phyloP scores from a whole-genome alignment of 2,888 invertebrate species.

The Lydus trimaculatus region DNA sequence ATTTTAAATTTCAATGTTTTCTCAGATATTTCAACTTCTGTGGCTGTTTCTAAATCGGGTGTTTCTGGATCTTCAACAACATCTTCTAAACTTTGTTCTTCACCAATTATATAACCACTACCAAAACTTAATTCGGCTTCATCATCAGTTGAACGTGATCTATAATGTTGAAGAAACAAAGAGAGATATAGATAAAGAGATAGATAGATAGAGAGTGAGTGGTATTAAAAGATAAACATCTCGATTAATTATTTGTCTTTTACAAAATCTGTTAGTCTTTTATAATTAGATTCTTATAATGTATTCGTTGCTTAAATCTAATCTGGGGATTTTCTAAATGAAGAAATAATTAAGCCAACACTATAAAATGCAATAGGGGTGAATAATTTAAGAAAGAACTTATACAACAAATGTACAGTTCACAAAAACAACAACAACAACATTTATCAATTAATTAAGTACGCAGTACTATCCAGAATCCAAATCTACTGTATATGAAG shows the following conservation, averaged over 20 bases:
- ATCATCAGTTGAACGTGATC: conserved; percentile 63
- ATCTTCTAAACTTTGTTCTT: conserved; percentile 61
- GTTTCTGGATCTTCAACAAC: conserved; percentile 67
- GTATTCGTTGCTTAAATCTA: background rate
- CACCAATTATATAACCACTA: conserved; percentile 42
- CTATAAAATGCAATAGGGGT: background rate
- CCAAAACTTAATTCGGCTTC: conserved; percentile 61
- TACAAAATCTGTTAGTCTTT: background rate
- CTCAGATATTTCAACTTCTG: conserved; percentile 77
- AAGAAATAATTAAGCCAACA: background rate
- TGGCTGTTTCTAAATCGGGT: conserved; percentile 70
- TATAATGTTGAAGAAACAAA: no score
- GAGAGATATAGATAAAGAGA: no score
- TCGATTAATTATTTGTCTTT: background rate
- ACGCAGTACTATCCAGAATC: no score
- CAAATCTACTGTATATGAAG: no score
- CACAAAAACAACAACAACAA: no score
- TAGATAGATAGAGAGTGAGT: no score
- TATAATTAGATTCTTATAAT: background rate
- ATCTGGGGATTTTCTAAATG: background rate
- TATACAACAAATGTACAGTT: no score
- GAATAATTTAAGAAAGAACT: background rate
- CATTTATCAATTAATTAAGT: no score
- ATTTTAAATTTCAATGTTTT: conserved; percentile 79
- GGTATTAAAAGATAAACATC: no score